Base-by-base conservation (phyloP, 1,140 invertebrate species). In the Aphelinus certus region DNA sequence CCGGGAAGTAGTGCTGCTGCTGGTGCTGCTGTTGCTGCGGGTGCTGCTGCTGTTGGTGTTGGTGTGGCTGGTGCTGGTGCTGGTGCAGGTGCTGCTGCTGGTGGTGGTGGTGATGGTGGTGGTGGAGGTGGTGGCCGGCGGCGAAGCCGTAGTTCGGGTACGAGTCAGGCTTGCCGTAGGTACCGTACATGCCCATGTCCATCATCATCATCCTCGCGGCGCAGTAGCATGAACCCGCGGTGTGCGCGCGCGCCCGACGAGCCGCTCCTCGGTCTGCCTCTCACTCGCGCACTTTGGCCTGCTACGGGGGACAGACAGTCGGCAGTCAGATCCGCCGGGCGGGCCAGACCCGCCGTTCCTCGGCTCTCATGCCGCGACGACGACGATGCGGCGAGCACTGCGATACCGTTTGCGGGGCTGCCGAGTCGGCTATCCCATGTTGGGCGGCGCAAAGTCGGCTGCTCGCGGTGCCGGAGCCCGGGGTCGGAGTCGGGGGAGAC, bases 121-220 rank as follows among this genome's bases (percentile, higher is more conserved):
- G 73, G 55, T 78, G 78, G 55, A 83, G 83, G 78, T 83, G 79
- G 78, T 80, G 83, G 73, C 86, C 82, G 9, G 78, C 77, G 45
- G 81, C 77, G 76, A 82, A 86, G 48, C 84, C 82, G 80, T 89
- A 90, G 79, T 86, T 87, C 45, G 85, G 80, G 73, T 89, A 90
- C 76, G 88, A 87, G 80, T 89, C 88, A 82, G 86, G 85, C 77
- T 89, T 88, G 81, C 88, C 89, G 82, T 89, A 90, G 78, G 88
- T 88, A 80, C 91, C 91, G 88, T 92, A 93, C 92, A 93, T 92
- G 86, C 90, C 89, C 88, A 92, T 90, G 90, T 92, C 91, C 91
- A 92, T 92, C 90, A 90, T 92, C 88, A 90, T 90, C 90, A 90
- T 90, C 84, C 84, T 89, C 82, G 81, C 80, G 62, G 71, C 71